These are phyloP conservation scores for Rhynchophorus ferrugineus DNA, from an alignment of 1,140 invertebrate genomes.

Conservation along the genomic window DNA sequence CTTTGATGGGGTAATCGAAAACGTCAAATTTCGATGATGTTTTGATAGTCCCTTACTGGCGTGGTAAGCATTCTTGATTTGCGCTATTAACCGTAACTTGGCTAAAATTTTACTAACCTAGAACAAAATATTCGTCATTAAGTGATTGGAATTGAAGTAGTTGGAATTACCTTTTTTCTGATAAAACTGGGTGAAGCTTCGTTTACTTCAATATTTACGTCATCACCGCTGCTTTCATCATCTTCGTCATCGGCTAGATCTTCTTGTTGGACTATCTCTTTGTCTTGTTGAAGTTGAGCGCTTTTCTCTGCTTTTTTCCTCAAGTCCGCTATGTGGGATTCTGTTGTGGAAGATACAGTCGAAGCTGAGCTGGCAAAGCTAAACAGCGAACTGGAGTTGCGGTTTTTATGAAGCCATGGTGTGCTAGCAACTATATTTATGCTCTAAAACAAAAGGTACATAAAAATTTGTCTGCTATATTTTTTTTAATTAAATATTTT, in stretches of 20 bases:
- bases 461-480: no score
- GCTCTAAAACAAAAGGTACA: conserved; percentile 2
- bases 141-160: neutral
- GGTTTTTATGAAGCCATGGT: conserved; percentile 10
- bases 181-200: conserved; percentile 23
- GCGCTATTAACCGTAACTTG: conserved; percentile 13
- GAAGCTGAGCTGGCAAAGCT: conserved; percentile 14
- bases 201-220: conserved; percentile 8
- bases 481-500: no score
- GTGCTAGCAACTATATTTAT: neutral
- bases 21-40: neutral
- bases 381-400: conserved; percentile 5
- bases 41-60: neutral
- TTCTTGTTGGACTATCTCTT: conserved; percentile 3
- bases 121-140: neutral
- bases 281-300: conserved; percentile 15
- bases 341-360: neutral
- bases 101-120: conserved; percentile 17
- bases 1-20: neutral
- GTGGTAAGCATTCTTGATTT: conserved; percentile 15
- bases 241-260: neutral
- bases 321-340: conserved; percentile 13
- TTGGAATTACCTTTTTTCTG: conserved; percentile 22
- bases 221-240: neutral
- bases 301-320: conserved; percentile 18